Evolutionary conservation across 1,140 invertebrate species (phyloP), one percentile per base, ranked within the genome.

Genomic region (Paracyclopina nana): DNA sequence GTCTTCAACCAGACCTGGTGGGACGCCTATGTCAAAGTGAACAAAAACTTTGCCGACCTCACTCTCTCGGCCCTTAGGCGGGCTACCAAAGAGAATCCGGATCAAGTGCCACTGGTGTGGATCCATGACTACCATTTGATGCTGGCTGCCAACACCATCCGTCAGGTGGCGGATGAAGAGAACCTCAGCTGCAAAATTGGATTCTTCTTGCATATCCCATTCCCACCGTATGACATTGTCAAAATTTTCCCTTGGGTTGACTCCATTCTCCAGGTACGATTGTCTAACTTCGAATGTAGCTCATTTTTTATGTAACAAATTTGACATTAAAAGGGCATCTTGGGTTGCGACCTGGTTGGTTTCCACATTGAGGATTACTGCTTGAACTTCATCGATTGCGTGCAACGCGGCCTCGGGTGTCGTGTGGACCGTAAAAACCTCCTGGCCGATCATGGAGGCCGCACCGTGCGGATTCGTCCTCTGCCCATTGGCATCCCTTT

Each of bases 301-400:
- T 9, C 4, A 40, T 9, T 12, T 30, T 40, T 46, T 26, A 54
- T 25, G 12, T 22, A 22, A 27, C n/a, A 46, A 18, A 22, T 46
- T 38, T 38, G n/a, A 4, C 30, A 28, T 48, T 22, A 6, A 8
- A 18, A 14, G 27, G 48, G 48, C 30, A 16, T 63, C 63, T 49
- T 58, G 76, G 78, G 80, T 54, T 86, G 81, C 63, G 84, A 88
- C 62, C 79, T 88, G 75, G 80, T 88, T 29, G 84, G 82, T 28
- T 90, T 91, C 59, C 84, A 91, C 59, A 86, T 87, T 55, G 78
- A 81, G 46, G 83, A 87, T 59, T 88, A 91, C 60, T 87, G 83
- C 57, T 65, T 86, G 26, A 88, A 88, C 62, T 90, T 88, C 57
- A 81, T 90, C 5, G 84, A 90, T 59, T 88, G 83, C 60, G 87